Evolutionary conservation across 1,140 invertebrate species (phyloP).

Genomic region (Bombus ignitus): DNA sequence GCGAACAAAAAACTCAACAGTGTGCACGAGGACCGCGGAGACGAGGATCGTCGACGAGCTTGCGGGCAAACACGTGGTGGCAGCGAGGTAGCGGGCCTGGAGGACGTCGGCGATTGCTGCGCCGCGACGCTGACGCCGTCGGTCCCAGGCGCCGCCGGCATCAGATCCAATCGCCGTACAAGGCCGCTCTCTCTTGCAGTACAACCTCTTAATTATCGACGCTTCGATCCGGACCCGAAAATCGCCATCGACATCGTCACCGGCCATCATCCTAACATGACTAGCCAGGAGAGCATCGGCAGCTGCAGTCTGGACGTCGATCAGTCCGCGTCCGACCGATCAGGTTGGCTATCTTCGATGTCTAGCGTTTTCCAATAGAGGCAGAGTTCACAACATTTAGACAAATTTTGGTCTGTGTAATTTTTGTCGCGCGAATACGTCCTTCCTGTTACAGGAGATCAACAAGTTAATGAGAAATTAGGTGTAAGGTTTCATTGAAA

Average conservation of each 20-base stretch:
- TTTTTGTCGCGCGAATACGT: background rate
- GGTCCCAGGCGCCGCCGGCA: conserved; percentile 69
- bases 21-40: conserved; percentile 78
- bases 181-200: conserved; percentile 79
- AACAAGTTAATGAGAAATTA: too few species aligned
- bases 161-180: conserved; percentile 70
- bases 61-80: conserved; percentile 61
- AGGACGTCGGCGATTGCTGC: conserved; percentile 66
- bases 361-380: conserved; percentile 9
- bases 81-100: conserved; percentile 72
- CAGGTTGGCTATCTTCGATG: conserved; percentile 84
- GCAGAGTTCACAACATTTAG: too few species aligned
- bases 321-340: conserved; percentile 89
- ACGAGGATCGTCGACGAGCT: conserved; percentile 62
- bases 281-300: conserved; percentile 86
- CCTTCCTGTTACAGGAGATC: background rate
- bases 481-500: background rate
- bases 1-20: conserved; percentile 71
- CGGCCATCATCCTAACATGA: conserved; percentile 79
- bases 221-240: conserved; percentile 73
- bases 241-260: conserved; percentile 40
- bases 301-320: conserved; percentile 92
- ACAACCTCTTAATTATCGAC: conserved; percentile 80
- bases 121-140: conserved; percentile 70
- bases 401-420: background rate